phyloP scores from a whole-genome alignment of 1,140 invertebrate genomes.

The Neodiprion fabricii region DNA sequence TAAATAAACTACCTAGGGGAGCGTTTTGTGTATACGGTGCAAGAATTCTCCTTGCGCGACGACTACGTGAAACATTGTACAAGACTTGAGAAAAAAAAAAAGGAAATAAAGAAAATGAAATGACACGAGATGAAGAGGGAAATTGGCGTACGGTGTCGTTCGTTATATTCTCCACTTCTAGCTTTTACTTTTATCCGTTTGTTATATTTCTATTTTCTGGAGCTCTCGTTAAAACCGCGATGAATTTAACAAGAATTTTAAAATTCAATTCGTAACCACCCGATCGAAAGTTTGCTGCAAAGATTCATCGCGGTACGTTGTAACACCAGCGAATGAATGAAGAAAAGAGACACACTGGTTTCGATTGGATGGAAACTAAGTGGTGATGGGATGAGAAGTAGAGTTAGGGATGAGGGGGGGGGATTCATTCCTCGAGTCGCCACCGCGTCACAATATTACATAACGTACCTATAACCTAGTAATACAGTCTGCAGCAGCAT shows the following conservation, averaged over 20 bases:
- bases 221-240: too few relatives aligned
- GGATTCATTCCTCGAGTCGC: constrained; percentile 37
- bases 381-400: too few relatives aligned
- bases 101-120: not conserved
- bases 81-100: not conserved
- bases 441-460: constrained; percentile 41
- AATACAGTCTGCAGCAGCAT: constrained; percentile 60
- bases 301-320: too few relatives aligned
- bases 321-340: too few relatives aligned
- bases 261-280: too few relatives aligned
- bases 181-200: not conserved
- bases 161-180: too few relatives aligned
- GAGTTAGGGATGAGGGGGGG: not conserved
- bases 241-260: too few relatives aligned
- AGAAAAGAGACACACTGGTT: too few relatives aligned
- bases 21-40: constrained; percentile 35
- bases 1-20: constrained; percentile 58
- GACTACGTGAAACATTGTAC: constrained; percentile 25
- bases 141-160: too few relatives aligned
- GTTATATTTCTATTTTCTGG: not conserved
- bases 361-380: too few relatives aligned
- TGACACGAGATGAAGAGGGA: too few relatives aligned
- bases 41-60: constrained; percentile 38
- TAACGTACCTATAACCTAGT: constrained; percentile 54
- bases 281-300: too few relatives aligned